Conservation (phyloP, 2,888 invertebrate species). For the Allolobophora icterica region DNA sequence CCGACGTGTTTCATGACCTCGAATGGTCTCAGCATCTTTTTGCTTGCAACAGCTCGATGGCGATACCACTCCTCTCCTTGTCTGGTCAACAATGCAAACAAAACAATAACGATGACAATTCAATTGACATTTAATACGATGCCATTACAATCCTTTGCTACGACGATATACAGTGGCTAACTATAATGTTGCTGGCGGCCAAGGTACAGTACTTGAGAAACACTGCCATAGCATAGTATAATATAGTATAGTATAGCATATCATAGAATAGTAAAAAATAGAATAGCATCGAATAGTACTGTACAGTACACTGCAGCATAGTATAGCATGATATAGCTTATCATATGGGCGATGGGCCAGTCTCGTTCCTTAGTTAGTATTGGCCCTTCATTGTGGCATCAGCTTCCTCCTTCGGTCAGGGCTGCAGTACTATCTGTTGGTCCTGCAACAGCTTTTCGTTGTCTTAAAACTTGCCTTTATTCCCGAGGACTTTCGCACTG, state of each 20-base stretch:
- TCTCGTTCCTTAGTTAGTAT: too few species aligned
- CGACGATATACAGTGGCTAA: not conserved
- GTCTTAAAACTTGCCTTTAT: too few species aligned
- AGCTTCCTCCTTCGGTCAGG: too few species aligned
- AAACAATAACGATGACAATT: not conserved
- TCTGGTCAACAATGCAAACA: conserved; percentile 48
- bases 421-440: too few species aligned
- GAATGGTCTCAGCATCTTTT: conserved; percentile 61
- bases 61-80: conserved; percentile 64
- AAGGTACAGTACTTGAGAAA: not conserved
- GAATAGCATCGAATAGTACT: not conserved
- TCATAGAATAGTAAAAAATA: too few species aligned
- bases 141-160: too few species aligned
- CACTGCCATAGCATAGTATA: not conserved
- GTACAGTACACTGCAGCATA: too few species aligned
- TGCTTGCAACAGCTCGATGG: conserved; percentile 57
- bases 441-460: too few species aligned
- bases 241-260: not conserved
- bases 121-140: too few species aligned
- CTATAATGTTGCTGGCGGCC: not conserved
- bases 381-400: too few species aligned
- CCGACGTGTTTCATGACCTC: conserved; percentile 57
- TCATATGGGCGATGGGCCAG: too few species aligned
- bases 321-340: not conserved
- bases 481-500: too few species aligned